Evolutionary conservation across 2,113 vertebrate species (phyloP), one percentile per base, ranked within the genome.

Genomic region (Mellivora capensis): DNA sequence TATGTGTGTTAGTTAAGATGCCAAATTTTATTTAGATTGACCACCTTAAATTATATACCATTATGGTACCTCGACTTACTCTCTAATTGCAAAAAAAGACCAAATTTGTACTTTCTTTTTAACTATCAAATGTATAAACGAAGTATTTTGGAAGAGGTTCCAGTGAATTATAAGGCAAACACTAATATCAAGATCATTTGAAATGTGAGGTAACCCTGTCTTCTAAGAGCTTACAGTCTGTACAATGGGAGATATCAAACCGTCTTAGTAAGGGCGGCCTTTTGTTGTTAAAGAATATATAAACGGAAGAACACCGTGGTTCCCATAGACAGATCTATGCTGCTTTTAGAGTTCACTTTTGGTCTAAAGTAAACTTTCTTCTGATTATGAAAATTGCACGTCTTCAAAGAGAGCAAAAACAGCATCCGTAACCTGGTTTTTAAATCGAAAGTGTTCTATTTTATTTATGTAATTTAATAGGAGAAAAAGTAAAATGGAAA

Each of bases 291-390:
- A 67, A 83, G 34, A 87, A 52, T 11, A 9, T 4, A 71, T 64
- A 87, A 69, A 87, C 39, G 71, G 62, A 93, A 94, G 54, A 62
- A 17, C 14, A 27, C 31, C 1, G 12, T 94, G n/a, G 13, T 72
- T 93, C 49, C 42, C 31, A 17, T 77, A 94, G 85, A 81, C 23
- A 76, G 18, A 76, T 77, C 74, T 84, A 42, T 69, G 59, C 39
- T 93, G 52, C 84, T 80, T 4, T 87, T 94, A 59, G n/a, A 87
- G 52, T 91, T 88, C 76, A 13, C 31, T 71, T 77, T 77, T 91
- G 76, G 18, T 84, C 82, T 91, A 72, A 94, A 87, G 76, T 72
- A 54, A 21, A 54, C 29, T 52, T 91, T 94, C 80, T 94, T 94
- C 37, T 82, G 59, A 82, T 88, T 79, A 47, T 49, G 52, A 83